Evolutionary conservation across 2,113 vertebrate species (phyloP), one percentile per base, ranked within the genome.

Genomic region (Nestor notabilis): DNA sequence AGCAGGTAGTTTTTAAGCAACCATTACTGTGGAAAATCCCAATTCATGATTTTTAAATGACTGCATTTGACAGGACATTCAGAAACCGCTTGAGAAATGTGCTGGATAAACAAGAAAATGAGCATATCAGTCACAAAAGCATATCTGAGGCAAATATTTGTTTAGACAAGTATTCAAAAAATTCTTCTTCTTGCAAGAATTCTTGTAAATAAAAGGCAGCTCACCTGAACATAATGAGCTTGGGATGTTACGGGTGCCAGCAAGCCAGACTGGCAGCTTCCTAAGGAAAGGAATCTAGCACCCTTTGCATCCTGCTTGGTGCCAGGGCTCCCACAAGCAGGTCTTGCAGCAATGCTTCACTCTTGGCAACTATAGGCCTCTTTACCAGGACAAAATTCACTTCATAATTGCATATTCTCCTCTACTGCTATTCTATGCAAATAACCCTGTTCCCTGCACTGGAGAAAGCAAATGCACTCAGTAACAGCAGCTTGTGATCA

Each of bases 191-290:
- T 76, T 66, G 69, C 25, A 75, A 89, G 61, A 88, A 85, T 58
- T 80, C 63, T 66, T 74, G 49, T 65, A 85, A 87, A 88, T 49
- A 52, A 79, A 89, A 89, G 70, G 53, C 76, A 84, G 76, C 72
- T 82, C 79, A 65, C 76, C 85, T 86, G 68, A 83, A 72, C 7
- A 5, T 25, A 70, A 77, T 5, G 53, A 79, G 46, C 52, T 68
- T 7, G 3, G 60, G 53, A 50, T 1, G 0, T 29, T 72, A 44
- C 0, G 2, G 82, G 46, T 63, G 53, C 33, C 76, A 86, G 82
- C 1, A 11, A 92, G 68, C 52, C 82, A 68, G 92, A 44, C 87
- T 74, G 70, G 66, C 49, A 44, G 35, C 68, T 83, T 49, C 64
- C 64, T 33, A 2, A 1, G 5, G 70, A n/a, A 65, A 85, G 58